phyloP scores from a whole-genome alignment of 2,888 invertebrate genomes.

The Corbicula japonica region DNA sequence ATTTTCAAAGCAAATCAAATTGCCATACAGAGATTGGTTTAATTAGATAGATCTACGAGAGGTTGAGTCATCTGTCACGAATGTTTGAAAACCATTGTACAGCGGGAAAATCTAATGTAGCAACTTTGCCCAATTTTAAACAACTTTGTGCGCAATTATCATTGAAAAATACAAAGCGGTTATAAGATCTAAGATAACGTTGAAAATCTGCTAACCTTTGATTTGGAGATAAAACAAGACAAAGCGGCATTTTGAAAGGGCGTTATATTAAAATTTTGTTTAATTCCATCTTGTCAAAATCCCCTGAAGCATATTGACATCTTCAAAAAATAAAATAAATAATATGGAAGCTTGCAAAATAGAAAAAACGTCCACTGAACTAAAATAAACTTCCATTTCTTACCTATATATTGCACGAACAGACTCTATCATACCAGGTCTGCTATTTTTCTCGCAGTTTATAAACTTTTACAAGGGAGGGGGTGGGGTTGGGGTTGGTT shows the following conservation, averaged over 20 bases:
- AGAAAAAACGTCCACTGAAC: too few species aligned
- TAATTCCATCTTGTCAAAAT: constrained; percentile 30
- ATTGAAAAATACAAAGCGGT: constrained; percentile 28
- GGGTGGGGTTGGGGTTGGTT: too few species aligned
- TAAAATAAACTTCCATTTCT: too few species aligned
- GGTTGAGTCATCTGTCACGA: constrained; percentile 38
- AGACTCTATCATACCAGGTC: too few species aligned
- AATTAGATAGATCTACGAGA: constrained; percentile 27
- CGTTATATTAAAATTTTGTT: constrained; percentile 28
- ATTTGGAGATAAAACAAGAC: constrained; percentile 26
- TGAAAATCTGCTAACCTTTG: constrained; percentile 30
- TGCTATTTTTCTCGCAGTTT: too few species aligned
- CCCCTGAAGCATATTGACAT: too few species aligned
- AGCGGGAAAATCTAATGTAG: too few species aligned
- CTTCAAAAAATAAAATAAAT: too few species aligned
- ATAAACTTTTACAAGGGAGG: too few species aligned
- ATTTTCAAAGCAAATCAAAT: constrained; percentile 30
- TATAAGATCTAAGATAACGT: constrained; percentile 41
- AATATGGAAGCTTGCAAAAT: too few species aligned
- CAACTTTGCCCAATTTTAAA: constrained; percentile 34
- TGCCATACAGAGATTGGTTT: constrained; percentile 20
- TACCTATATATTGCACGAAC: too few species aligned
- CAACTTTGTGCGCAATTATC: constrained; percentile 11
- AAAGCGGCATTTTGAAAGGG: constrained; percentile 28
- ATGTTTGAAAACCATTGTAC: too few species aligned